A percentile compares a stretch with the other conserved stretches of the same genome.
phyloP scores from a whole-genome alignment of 2,888 invertebrate genomes.

The Lingula anatina region DNA sequence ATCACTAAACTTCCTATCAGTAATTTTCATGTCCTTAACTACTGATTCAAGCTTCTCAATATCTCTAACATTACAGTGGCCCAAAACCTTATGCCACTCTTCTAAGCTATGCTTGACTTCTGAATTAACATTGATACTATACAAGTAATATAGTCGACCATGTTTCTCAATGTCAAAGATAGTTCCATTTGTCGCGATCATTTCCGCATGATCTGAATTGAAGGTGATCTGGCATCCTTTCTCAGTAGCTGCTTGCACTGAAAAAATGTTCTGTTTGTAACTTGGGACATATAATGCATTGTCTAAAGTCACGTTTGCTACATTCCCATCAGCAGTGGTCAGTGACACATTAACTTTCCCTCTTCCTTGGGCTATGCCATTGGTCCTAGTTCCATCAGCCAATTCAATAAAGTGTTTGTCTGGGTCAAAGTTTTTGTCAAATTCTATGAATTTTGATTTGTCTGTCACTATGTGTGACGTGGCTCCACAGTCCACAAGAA shows the following conservation, averaged over 20 bases:
- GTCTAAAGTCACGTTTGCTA: slow-evolving; percentile 4
- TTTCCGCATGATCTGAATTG: slow-evolving; percentile 2
- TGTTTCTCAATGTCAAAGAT: too few relatives aligned
- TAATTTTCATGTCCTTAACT: slow-evolving; percentile 11
- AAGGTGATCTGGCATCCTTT: slow-evolving; percentile 9
- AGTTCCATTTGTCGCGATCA: slow-evolving; percentile 1
- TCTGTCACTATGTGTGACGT: slow-evolving; percentile 16
- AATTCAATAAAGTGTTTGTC: slow-evolving; percentile 13
- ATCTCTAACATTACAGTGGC: slow-evolving; percentile 12
- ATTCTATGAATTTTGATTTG: slow-evolving; percentile 10
- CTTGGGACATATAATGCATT: slow-evolving; percentile 13
- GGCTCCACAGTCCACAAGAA: slow-evolving; percentile 17
- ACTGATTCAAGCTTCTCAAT: slow-evolving; percentile 7
- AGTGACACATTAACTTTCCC: slow-evolving; percentile 3
- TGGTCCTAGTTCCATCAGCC: slow-evolving; percentile 8
- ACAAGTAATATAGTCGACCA: slow-evolving; percentile 5
- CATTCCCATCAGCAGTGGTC: slow-evolving; percentile 1
- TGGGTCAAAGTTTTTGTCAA: slow-evolving; percentile 11
- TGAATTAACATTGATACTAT: background rate
- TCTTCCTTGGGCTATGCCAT: slow-evolving; percentile 2
- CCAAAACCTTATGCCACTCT: slow-evolving; percentile 9
- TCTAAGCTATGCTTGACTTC: slow-evolving; percentile 1
- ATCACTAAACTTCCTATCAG: background rate
- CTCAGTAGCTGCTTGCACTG: slow-evolving; percentile 12
- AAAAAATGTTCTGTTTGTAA: slow-evolving; percentile 13